These are phyloP conservation scores for Diadema setosum DNA, from an alignment of 35 echinoderm and acorn worm species.

Conservation along the genomic window DNA sequence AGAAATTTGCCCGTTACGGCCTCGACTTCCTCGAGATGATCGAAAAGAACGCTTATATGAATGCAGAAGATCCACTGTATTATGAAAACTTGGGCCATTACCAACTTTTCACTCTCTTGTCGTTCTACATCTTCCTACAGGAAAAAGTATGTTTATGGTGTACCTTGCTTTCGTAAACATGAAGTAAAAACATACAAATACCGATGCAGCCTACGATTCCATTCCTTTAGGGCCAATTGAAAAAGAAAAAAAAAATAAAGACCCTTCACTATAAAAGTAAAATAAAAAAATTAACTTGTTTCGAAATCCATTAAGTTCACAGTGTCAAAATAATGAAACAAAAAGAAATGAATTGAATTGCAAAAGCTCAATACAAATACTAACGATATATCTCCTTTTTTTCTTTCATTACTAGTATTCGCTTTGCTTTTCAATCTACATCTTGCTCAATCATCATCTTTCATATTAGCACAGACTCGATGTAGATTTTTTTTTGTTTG, in stretches of 20 bases:
- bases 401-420: not conserved
- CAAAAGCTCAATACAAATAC: too few relatives aligned
- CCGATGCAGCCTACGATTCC: too few relatives aligned
- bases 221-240: not conserved
- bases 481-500: not conserved
- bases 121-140: constrained; percentile 35
- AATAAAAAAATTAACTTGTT: not conserved
- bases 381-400: too few relatives aligned
- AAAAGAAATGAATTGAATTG: too few relatives aligned
- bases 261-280: not conserved
- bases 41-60: not conserved
- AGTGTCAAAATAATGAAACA: not conserved
- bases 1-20: constrained; percentile 25
- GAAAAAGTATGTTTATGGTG: constrained; percentile 50
- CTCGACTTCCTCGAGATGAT: not conserved
- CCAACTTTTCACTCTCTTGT: constrained; percentile 21
- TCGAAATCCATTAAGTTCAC: not conserved
- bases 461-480: not conserved
- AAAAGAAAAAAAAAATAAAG: not conserved
- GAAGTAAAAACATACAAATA: too few relatives aligned
- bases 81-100: not conserved
- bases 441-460: not conserved
- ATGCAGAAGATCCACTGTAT: constrained; percentile 7
- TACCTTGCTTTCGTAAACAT: not conserved
- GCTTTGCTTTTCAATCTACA: not conserved